Conservation (phyloP, 2,797 vertebrate genomes). For the Phataginus tetradactyla region DNA sequence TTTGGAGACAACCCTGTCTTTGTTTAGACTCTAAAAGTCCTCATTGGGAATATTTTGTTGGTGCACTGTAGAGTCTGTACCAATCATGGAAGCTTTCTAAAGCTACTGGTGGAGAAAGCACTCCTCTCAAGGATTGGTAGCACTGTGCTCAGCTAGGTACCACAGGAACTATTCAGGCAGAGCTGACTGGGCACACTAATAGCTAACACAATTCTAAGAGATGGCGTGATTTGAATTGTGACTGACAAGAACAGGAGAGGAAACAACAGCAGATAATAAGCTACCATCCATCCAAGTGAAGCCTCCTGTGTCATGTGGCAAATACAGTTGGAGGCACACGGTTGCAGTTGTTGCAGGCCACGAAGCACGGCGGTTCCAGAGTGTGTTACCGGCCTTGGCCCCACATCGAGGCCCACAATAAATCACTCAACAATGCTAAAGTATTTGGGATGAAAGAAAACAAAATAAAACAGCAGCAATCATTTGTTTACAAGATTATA, state of each 20-base stretch:
- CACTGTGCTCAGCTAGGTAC: neutral
- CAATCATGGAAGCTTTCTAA: neutral
- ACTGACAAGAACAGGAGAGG: neutral
- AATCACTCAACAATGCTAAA: neutral
- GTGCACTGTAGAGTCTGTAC: neutral
- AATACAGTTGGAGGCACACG: rapidly evolving
- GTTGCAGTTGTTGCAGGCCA: neutral
- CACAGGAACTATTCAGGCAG: neutral
- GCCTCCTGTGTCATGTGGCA: neutral
- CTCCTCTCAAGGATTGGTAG: neutral
- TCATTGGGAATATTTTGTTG: neutral
- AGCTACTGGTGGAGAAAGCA: neutral
- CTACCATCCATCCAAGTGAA: neutral
- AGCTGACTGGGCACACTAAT: neutral
- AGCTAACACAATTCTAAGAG: neutral
- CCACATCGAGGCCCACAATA: neutral
- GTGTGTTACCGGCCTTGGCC: neutral
- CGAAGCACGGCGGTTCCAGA: neutral
- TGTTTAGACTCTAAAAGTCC: neutral
- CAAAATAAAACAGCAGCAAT: neutral
- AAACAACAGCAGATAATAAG: neutral
- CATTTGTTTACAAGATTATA: neutral
- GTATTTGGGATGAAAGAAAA: neutral
- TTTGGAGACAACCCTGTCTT: neutral
- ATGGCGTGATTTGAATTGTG: neutral